Conservation (phyloP, 2,888 invertebrate species). For the Dicyrtomina minuta region DNA sequence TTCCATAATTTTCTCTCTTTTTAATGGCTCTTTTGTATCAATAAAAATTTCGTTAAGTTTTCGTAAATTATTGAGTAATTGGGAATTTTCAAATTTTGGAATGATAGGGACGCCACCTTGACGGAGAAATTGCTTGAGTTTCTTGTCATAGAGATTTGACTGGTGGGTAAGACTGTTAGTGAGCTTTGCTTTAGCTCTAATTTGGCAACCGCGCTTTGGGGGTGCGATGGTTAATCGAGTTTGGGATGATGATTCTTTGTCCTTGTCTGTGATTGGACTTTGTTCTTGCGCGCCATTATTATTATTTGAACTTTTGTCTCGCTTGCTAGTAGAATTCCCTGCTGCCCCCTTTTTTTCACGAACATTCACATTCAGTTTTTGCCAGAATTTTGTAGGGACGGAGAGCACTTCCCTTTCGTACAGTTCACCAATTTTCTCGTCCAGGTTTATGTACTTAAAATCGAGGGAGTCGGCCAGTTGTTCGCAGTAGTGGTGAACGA, state of each 20-base stretch:
- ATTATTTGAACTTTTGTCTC: no score
- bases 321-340: background rate
- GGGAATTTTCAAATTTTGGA: background rate
- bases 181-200: background rate
- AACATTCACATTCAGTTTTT: background rate
- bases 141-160: background rate
- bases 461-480: background rate
- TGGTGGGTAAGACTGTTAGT: background rate
- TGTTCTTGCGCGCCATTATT: background rate
- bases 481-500: background rate
- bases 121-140: background rate
- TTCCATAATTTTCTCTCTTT: slow-evolving; percentile 14
- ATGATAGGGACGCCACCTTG: no score
- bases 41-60: background rate
- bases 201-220: background rate
- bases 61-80: background rate
- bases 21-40: slow-evolving; percentile 4
- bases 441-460: slow-evolving; percentile 1
- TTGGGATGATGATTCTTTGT: background rate
- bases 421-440: slow-evolving; percentile 5
- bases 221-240: background rate
- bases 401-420: background rate
- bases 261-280: background rate
- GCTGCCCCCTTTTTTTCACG: background rate
- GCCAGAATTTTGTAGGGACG: background rate